Conservation (phyloP, 2,113 vertebrate genomes). For the Pseudolaguvia tuberculata region DNA sequence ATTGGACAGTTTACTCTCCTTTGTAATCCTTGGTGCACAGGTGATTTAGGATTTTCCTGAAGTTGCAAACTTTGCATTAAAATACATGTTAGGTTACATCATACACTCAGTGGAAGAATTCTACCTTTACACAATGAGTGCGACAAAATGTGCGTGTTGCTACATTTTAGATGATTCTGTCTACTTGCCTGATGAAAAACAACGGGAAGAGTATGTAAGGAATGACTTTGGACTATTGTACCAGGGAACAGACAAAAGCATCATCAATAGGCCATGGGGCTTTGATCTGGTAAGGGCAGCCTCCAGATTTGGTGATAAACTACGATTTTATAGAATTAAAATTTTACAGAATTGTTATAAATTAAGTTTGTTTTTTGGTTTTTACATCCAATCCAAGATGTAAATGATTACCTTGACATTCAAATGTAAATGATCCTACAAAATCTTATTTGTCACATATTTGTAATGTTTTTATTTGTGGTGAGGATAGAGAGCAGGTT, state of each 20-base stretch:
- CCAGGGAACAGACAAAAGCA: constrained; percentile 59
- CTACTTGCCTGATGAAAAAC: constrained; percentile 60
- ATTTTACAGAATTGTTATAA: no score
- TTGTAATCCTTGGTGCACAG: constrained; percentile 68
- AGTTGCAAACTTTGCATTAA: neutral
- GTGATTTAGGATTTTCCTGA: constrained; percentile 50
- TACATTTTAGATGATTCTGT: constrained; percentile 63
- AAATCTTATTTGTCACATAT: no score
- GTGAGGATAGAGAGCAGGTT: no score
- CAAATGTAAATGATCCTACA: no score
- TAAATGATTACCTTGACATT: neutral
- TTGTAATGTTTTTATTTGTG: no score
- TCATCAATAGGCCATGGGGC: constrained; percentile 61
- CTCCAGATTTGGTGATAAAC: neutral
- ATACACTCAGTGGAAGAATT: neutral
- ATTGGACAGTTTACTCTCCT: constrained; percentile 58
- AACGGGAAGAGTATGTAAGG: constrained; percentile 66
- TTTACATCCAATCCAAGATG: neutral
- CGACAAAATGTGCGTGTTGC: neutral
- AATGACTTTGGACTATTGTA: constrained; percentile 66
- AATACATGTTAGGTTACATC: neutral
- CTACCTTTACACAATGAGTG: neutral
- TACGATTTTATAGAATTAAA: no score
- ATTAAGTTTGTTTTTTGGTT: neutral
- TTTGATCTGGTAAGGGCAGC: constrained; percentile 65